Evolutionary conservation across 2,113 vertebrate species (phyloP), one percentile per base, ranked within the genome.

Genomic region (Heterotis niloticus): DNA sequence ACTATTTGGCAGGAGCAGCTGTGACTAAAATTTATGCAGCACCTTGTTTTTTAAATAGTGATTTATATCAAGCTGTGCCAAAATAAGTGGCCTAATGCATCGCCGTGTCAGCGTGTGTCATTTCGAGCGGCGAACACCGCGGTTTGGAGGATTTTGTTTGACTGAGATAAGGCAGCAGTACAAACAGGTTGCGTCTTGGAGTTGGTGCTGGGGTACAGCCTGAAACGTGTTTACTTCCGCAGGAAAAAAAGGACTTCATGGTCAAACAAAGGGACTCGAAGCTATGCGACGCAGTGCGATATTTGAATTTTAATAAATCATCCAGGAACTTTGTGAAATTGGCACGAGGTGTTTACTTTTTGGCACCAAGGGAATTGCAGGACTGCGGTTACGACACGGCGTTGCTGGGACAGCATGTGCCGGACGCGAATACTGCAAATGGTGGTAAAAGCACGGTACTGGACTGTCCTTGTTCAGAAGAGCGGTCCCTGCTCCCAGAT

Each of bases 81-180:
- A 69, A 78, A 51, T 57, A 67, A 59, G 64, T 20, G 5, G 13
- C 64, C 54, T 67, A 78, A 54, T 68, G 51, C 17, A 59, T 57
- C 76, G 57, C 29, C 20, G 23, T 68, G 51, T 68, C 65, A 56
- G 17, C 17, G 59, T 65, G 62, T 76, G 57, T 68, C 26, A 78
- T 69, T 68, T 34, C 54, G 29, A n/a, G 16, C 17, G 20, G 16
- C 76, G 62, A 67, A 60, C 28, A 65, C 64, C 18, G 60, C 64
- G 29, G 65, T 77, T 77, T 77, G 75, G 26, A 57, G 17, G 14
- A 34, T 78, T 57, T 68, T 78, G 54, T 78, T 78, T 78, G 65
- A n/a, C 76, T 78, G 64, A 29, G 76, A 78, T 78, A 78, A 78
- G 64, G 17, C 51, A 54, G 28, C 44, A 68, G 62, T 52, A 57